Base-by-base conservation (phyloP, 2,888 invertebrate genomes). In the Netelia fuscicornis region DNA sequence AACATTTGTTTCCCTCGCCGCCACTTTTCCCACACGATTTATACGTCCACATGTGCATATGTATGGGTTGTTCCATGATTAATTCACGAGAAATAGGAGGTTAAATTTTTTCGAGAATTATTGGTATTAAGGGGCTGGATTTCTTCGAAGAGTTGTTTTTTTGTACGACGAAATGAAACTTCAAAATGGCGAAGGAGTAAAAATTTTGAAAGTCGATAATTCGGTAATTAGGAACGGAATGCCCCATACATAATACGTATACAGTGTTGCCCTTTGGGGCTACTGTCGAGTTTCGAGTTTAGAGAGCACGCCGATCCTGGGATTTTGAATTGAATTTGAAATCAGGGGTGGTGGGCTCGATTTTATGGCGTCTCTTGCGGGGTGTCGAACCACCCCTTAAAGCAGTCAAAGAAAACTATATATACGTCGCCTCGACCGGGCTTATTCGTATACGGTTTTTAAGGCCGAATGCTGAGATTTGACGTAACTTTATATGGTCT, bases 301-400 rank as follows among this genome's bases (percentile, higher is more conserved):
- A 62, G 80, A 78, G 54, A 23, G 30, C 79, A 44, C 87, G 54
- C 64, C 84, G 65, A 44, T 78, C 88, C 88, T 87, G 86, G 86
- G 91, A 91, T 92, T 93, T 92, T 87, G 90, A 92, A 92, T 92
- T 92, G 93, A 93, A 93, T 93, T 92, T 90, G 89, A 93, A 93
- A 93, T 92, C 91, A 91, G 90, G 90, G 89, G 89, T 10, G 56
- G n/a, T 10, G 56, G n/a, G 86, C 90, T 90, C 91, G 91, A 92
- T 91, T 93, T 93, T 92, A 93, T 91, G 89, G 89, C 84, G 77
- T 88, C 79, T 88, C 20, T 64, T 64, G 37, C 17, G 87, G 17
- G 75, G 89, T 90, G 92, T 91, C 91, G 90, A 92, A 91, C 82
- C 82, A 20, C 79, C 42, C 37, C 1, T 13, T 10, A 48, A 56